These are phyloP conservation scores for Eupithecia tripunctaria DNA, from an alignment of 2,888 invertebrate genomes.

Conservation along the genomic window DNA sequence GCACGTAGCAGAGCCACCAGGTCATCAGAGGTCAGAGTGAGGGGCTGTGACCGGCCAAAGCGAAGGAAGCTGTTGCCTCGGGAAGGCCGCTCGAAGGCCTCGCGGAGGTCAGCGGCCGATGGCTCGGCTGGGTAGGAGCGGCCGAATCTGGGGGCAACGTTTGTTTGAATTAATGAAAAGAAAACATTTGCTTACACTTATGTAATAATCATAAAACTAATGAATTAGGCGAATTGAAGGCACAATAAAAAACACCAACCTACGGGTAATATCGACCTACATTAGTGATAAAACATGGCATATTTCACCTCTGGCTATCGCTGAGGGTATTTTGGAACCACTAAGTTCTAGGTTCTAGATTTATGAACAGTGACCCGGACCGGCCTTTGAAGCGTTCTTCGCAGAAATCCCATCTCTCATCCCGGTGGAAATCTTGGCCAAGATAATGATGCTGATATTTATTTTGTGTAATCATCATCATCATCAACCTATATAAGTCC, in stretches of 20 bases:
- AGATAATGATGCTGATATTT: too few relatives aligned
- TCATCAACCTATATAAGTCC: too few relatives aligned
- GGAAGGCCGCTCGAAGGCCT: slow-evolving; percentile 63
- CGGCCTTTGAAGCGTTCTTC: too few relatives aligned
- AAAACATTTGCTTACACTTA: background rate
- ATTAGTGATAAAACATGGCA: background rate
- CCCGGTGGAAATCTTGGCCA: too few relatives aligned
- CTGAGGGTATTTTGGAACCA: too few relatives aligned
- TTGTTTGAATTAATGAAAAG: background rate
- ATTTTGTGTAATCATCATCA: too few relatives aligned
- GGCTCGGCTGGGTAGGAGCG: slow-evolving; percentile 74
- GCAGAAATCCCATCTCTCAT: too few relatives aligned
- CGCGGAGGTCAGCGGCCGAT: slow-evolving; percentile 73
- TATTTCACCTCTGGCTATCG: too few relatives aligned
- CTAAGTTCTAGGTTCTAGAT: background rate
- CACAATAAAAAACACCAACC: background rate
- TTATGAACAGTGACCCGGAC: background rate
- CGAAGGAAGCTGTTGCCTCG: slow-evolving; percentile 75
- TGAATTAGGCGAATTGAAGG: background rate
- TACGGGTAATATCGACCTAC: too few relatives aligned
- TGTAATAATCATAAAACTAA: slow-evolving; percentile 1
- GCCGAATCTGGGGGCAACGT: slow-evolving; percentile 64
- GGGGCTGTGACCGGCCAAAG: slow-evolving; percentile 73
- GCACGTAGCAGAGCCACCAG: slow-evolving; percentile 67
- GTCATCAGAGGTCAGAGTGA: slow-evolving; percentile 70